Evolutionary conservation across 1,140 invertebrate genomes (phyloP).

Genomic region (Liolophura sinensis): DNA sequence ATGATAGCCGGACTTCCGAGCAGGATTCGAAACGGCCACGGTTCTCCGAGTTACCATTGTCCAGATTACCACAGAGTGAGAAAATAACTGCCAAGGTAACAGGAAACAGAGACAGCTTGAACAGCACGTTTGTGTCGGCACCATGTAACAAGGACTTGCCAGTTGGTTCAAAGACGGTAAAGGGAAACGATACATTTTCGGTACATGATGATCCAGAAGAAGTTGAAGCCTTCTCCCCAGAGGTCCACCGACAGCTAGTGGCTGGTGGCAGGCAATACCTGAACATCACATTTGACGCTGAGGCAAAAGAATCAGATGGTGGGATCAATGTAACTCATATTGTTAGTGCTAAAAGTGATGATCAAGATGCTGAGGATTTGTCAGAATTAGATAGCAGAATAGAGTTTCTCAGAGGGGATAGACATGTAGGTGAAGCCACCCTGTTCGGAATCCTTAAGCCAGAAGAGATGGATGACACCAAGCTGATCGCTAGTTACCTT

Average conservation of each 20-base stretch:
- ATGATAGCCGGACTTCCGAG: too few species aligned
- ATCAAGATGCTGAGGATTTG: too few species aligned
- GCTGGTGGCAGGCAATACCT: conserved; percentile 39
- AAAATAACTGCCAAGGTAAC: too few species aligned
- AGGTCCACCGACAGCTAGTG: conserved; percentile 30
- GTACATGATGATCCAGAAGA: too few species aligned
- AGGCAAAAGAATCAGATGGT: conserved; percentile 7
- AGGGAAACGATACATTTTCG: too few species aligned
- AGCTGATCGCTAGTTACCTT: not conserved
- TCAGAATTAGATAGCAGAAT: not conserved
- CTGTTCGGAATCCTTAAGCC: not conserved
- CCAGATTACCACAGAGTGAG: too few species aligned
- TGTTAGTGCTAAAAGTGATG: not conserved
- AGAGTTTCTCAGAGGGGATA: not conserved
- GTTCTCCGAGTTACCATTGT: too few species aligned
- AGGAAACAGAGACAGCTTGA: too few species aligned
- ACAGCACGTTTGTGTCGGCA: too few species aligned
- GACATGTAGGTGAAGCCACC: not conserved
- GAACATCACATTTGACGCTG: conserved; percentile 43
- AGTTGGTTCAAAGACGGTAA: too few species aligned
- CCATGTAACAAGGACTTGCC: too few species aligned
- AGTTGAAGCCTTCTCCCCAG: not conserved
- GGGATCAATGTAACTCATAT: not conserved
- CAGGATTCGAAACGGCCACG: too few species aligned
- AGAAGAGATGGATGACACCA: not conserved